These are phyloP conservation scores for Origma solitaria DNA, from an alignment of 2,113 vertebrate species.

Conservation along the genomic window DNA sequence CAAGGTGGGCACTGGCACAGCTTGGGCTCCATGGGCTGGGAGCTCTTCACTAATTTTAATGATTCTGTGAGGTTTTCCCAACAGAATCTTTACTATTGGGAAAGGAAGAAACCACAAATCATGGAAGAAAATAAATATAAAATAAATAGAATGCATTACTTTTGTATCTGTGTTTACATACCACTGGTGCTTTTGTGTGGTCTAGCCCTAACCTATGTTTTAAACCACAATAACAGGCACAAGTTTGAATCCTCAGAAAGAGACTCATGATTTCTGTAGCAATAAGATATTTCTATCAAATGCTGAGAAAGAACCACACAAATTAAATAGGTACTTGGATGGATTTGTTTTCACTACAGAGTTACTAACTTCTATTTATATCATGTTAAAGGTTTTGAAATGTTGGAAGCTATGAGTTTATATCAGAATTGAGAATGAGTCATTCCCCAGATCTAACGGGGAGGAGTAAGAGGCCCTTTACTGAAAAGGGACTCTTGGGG, in stretches of 20 bases:
- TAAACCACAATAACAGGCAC: neutral
- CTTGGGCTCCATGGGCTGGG: accelerated
- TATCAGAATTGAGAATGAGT: neutral
- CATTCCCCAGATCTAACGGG: neutral
- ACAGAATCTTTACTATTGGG: neutral
- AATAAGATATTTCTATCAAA: neutral
- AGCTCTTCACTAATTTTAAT: neutral
- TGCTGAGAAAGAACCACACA: neutral
- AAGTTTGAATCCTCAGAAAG: neutral
- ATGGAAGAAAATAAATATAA: neutral
- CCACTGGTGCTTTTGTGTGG: neutral
- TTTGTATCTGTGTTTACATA: neutral
- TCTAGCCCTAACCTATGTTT: neutral
- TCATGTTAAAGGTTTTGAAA: neutral
- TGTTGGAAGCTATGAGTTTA: neutral
- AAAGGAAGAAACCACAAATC: neutral
- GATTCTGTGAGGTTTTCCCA: neutral
- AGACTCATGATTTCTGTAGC: neutral
- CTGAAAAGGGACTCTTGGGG: neutral
- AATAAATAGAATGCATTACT: neutral
- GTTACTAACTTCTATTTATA: neutral
- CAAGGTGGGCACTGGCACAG: accelerated
- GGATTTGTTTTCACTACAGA: neutral
- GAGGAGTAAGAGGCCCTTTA: neutral
- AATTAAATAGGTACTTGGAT: neutral